A percentile compares a stretch with the other conserved stretches of the same genome.
Conservation (phyloP, 2,797 vertebrate species). For the Paedocypris micromegethes region DNA sequence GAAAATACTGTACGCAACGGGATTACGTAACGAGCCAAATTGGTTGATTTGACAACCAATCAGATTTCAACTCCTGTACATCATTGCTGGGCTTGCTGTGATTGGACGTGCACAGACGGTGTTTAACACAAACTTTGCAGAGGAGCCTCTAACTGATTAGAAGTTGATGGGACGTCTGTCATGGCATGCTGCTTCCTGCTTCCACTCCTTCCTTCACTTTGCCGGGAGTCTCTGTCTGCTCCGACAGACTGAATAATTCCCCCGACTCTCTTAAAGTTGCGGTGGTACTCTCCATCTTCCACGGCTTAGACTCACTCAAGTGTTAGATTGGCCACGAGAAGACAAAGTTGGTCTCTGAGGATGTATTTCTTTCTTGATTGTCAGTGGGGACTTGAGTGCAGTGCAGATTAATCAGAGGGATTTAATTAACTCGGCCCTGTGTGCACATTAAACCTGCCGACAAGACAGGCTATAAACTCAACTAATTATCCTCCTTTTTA, state of each 20-base stretch:
- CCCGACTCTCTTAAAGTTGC: slow-evolving; percentile 3
- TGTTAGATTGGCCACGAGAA: slow-evolving; percentile 31
- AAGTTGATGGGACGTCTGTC: not conserved
- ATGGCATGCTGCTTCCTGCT: not conserved
- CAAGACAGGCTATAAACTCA: slow-evolving; percentile 71
- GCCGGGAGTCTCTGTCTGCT: not conserved
- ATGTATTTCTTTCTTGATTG: slow-evolving; percentile 36
- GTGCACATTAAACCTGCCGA: slow-evolving; percentile 68
- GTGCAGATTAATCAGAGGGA: slow-evolving; percentile 72
- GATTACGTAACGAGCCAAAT: too few relatives aligned
- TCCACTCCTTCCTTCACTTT: not conserved
- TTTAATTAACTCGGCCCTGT: slow-evolving; percentile 71
- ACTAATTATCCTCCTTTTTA: slow-evolving; percentile 61
- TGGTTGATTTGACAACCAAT: too few relatives aligned
- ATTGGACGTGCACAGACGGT: too few relatives aligned
- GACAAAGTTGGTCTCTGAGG: slow-evolving; percentile 35
- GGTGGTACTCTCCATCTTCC: not conserved
- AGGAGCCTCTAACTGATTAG: too few relatives aligned
- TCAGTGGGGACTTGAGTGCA: slow-evolving; percentile 57
- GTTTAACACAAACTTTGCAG: too few relatives aligned
- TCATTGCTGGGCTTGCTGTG: too few relatives aligned
- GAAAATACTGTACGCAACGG: too few relatives aligned
- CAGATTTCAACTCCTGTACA: too few relatives aligned
- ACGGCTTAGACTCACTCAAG: slow-evolving; percentile 24
- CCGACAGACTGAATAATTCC: slow-evolving; percentile 8